Evolutionary conservation across 2,888 invertebrate species (phyloP), one percentile per base, ranked within the genome.

Genomic region (Ferdinandea cuprea): DNA sequence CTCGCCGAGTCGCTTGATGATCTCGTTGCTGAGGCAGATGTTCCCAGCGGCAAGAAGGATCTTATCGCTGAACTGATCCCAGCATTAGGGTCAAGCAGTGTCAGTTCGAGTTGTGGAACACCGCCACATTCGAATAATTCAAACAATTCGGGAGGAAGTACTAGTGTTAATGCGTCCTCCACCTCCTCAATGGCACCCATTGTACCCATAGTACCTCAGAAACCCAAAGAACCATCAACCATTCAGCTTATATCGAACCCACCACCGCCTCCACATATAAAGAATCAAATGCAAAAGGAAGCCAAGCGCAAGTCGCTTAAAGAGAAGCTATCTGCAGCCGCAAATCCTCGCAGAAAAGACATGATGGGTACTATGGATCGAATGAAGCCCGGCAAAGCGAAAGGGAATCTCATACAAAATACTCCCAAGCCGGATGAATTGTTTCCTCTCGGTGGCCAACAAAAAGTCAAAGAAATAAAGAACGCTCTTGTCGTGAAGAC

Each of bases 381-480:
- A 69, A 91, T 96, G 59, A 96, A 96, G 87, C 96, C 96, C 0
- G 96, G 96, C 0, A 96, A 97, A 90, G 95, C 96, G 87, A 97
- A 97, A 92, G 96, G 96, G 0, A 97, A 96, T 91, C 92, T 97
- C 17, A 92, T 96, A 25, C 94, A 95, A 40, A 96, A 95, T 88
- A 92, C 94, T 21, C 92, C 92, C 85, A 93, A 92, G 86, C 88
- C 91, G 0, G 94, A 95, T 86, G 94, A 94, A 87, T 86, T 92
- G 0, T 90, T 92, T 46, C 92, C 93, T 2, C 87, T 92, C 13
- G 93, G 93, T 5, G 92, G 92, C 58, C 85, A 85, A 15, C 77
- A 84, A 30, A 95, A 94, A 91, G 88, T 91, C 9, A 94, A 93
- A 85, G 94, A 94, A 84, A 87, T 92, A 2, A 92, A 92, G 85